Evolutionary conservation across 2,888 invertebrate species (phyloP), one percentile per base, ranked within the genome.

Genomic region (Heliconius charithonia): DNA sequence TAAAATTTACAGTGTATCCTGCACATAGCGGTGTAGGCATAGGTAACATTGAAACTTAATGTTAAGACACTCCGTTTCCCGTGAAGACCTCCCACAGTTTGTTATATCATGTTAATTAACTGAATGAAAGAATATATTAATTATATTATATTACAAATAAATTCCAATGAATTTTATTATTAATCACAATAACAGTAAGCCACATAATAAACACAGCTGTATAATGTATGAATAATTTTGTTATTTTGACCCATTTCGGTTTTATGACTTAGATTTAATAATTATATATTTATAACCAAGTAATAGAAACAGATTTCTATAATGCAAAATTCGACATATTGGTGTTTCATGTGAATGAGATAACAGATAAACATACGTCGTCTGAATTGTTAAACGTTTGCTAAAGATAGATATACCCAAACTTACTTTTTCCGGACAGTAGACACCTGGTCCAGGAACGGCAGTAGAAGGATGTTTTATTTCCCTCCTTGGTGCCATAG

Each of bases 401-500:
- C 12, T 22, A n/a, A 67, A 22, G 16, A 32, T 29, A 19, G 12
- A 73, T 22, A 22, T 19, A 22, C 51, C 12, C 19, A 51, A 19
- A 32, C 81, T 82, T 89, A 94, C 94, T 91, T 96, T 97, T 87
- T 97, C 97, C 0, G 97, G 96, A 77, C 95, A 93, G 85, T 97
- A 97, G 7, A 96, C 95, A 41, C 97, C 97, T 0, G 97, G 97
- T 37, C 96, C 95, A 0, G 95, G 95, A 0, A 95, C 90, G 16
- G 89, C 85, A 1, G 89, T 92, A 4, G 95, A 86, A 0, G 94
- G 90, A 29, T 86, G 90, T 83, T 88, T 92, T 32, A 88, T 81
- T 79, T 94, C 93, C 82, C 95, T 86, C 81, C 94, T 89, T 10
- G 95, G 96, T 62, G 98, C 97, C 95, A 99, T 98, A 59, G 98